Evolutionary conservation across 2,888 invertebrate species (phyloP).

Genomic region (Athalia rosae): DNA sequence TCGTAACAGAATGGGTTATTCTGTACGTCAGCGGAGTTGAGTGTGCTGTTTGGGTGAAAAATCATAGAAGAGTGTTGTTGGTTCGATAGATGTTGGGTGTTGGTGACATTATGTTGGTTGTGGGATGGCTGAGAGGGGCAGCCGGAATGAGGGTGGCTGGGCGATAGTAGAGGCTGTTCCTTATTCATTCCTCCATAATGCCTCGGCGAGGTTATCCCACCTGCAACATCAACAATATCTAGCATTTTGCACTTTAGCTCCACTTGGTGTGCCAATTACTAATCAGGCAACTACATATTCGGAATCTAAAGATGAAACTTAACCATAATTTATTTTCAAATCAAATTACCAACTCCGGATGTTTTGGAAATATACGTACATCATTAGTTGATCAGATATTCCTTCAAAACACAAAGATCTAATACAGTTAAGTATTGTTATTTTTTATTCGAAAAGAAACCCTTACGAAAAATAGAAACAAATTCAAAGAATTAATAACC

Average conservation of each 20-base stretch:
- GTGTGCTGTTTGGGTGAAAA: slow-evolving; percentile 72
- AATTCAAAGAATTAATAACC: neutral
- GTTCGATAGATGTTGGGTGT: slow-evolving; percentile 64
- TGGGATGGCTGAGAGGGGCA: slow-evolving; percentile 73
- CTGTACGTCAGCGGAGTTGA: slow-evolving; percentile 75
- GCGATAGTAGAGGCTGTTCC: slow-evolving; percentile 73
- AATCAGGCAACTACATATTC: slow-evolving; percentile 30
- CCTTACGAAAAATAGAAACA: neutral
- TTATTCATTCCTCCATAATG: slow-evolving; percentile 75
- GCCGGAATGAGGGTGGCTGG: slow-evolving; percentile 78
- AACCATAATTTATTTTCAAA: neutral
- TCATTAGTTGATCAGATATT: too few species aligned
- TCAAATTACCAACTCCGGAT: neutral
- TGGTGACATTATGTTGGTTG: slow-evolving; percentile 76
- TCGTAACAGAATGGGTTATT: slow-evolving; percentile 78
- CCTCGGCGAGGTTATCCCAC: slow-evolving; percentile 78
- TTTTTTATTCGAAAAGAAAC: neutral
- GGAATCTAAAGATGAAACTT: neutral
- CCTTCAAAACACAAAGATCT: neutral
- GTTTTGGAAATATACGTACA: too few species aligned
- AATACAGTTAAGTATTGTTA: neutral
- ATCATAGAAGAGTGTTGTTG: slow-evolving; percentile 71
- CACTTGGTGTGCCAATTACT: slow-evolving; percentile 13
- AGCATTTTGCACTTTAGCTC: slow-evolving; percentile 52
- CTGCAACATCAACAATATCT: slow-evolving; percentile 74